Conservation (phyloP, 2,888 invertebrate genomes). For the Tetrapedia diversipes region DNA sequence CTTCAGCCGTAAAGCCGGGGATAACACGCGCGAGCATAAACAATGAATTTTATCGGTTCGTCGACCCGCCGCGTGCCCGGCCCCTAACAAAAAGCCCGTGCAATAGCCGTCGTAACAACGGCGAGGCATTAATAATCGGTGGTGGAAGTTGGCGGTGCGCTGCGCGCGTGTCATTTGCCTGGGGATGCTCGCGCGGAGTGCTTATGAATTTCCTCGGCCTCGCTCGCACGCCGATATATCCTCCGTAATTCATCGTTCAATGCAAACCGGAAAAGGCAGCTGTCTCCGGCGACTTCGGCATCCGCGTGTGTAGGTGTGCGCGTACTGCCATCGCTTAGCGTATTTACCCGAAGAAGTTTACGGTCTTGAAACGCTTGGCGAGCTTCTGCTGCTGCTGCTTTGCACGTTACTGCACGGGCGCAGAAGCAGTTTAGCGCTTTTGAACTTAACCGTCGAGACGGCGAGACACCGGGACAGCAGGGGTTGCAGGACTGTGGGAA, state of each 20-base stretch:
- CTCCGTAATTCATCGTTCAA: conserved; percentile 34
- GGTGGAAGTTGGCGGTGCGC: conserved; percentile 5
- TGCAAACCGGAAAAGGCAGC: conserved; percentile 42
- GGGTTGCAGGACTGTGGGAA: conserved; percentile 40
- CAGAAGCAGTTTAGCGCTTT: conserved; percentile 59
- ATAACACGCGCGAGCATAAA: conserved; percentile 3
- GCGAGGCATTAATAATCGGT: conserved; percentile 20
- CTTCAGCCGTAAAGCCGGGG: conserved; percentile 14
- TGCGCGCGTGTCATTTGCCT: not conserved
- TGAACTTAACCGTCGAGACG: conserved; percentile 58
- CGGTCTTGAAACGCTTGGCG: conserved; percentile 48
- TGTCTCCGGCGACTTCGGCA: conserved; percentile 12
- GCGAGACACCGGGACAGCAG: conserved; percentile 8
- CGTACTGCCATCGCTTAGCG: conserved; percentile 59
- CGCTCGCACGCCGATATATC: conserved; percentile 37
- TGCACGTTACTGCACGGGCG: conserved; percentile 33
- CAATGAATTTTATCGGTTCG: conserved; percentile 33
- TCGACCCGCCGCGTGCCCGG: not conserved
- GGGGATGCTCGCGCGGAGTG: conserved; percentile 10
- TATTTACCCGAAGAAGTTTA: conserved; percentile 64
- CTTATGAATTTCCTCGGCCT: conserved; percentile 26
- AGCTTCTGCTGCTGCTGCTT: conserved; percentile 10
- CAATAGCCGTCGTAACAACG: conserved; percentile 2
- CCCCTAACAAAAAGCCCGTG: conserved; percentile 1
- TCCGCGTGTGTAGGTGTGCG: not conserved